Base-by-base conservation (phyloP, 2,113 vertebrate species). In the Jaculus jaculus region DNA sequence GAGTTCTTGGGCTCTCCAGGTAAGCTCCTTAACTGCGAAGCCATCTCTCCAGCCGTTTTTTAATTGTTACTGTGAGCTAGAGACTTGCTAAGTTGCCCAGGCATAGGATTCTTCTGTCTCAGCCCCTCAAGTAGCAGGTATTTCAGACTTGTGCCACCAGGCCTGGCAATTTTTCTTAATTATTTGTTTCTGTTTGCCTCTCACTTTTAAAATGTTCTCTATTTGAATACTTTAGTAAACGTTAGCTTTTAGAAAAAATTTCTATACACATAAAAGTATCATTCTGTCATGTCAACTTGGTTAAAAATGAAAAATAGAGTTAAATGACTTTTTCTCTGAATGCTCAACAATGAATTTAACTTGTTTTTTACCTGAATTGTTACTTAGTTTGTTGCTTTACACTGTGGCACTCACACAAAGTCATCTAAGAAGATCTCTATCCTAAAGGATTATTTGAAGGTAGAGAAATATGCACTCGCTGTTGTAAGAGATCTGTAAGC, bases 221-320 rank as follows among this genome's bases (percentile, higher is more conserved):
- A 87, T 73, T 60, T 71, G 24, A 86, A 66, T 13, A 12, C 42
- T 42, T 85, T 24, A 51, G 26, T 71, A 95, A 92, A 84, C 16
- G 60, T 39, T 4, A 83, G 34, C 24, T 85, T 73, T 75, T 0
- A 2, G 54, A 18, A 66, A 37, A 7, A 74, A 24, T 68, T 51
- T 4, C 34, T 90, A 28, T 37, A 20, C 1, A 26, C 21, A 61
- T 18, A 32, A 94, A 20, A 18, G 86, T 54, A 2, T 3, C 63
- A 30, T 61, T 82, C 84, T 47, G 24, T 30, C 32, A 86, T 54
- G 34, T 34, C 9, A 91, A 37, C 11, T 47, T 74, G 30, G 37
- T 87, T 87, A 81, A 89, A 91, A 84, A 39, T 77, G 37, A 80
- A 95, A 75, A 78, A 82, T 60, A 6, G 77, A 54, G 37, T 82